Percentiles rank a stretch among this genome's conserved stretches.
phyloP scores from a whole-genome alignment of 2,797 vertebrate genomes.

The Crenichthys baileyi region DNA sequence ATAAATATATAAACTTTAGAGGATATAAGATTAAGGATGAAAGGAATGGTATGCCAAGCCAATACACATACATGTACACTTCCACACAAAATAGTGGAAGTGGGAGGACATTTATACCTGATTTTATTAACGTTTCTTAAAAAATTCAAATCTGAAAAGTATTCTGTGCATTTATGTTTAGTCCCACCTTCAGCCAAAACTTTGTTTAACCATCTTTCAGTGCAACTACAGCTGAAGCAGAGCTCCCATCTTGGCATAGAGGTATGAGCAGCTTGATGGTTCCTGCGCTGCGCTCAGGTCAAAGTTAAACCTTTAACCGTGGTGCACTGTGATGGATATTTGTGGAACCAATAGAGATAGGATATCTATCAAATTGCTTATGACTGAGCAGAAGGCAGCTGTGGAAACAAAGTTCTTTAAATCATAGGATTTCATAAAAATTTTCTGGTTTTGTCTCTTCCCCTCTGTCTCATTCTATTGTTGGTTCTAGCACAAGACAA shows the following conservation, averaged over 20 bases:
- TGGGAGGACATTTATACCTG: not conserved
- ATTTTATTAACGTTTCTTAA: not conserved
- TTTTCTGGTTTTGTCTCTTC: not conserved
- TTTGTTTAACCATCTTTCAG: not conserved
- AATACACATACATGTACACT: too few relatives aligned
- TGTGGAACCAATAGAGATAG: not conserved
- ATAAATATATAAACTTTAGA: too few relatives aligned
- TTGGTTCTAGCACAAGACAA: not conserved
- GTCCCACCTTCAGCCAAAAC: not conserved
- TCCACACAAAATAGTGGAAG: not conserved
- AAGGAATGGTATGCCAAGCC: too few relatives aligned
- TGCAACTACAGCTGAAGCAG: not conserved
- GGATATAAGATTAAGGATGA: too few relatives aligned
- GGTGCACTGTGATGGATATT: not conserved
- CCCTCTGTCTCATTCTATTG: not conserved
- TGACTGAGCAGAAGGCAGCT: not conserved
- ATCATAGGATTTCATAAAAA: not conserved
- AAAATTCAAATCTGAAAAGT: not conserved
- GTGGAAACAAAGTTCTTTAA: not conserved
- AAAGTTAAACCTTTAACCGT: not conserved
- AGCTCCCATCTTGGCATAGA: not conserved
- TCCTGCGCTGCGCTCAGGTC: not conserved
- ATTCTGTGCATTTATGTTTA: not conserved
- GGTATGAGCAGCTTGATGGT: not conserved
- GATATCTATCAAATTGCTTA: not conserved